Evolutionary conservation across 1,140 invertebrate species (phyloP).

Genomic region (Heliconius nattereri): DNA sequence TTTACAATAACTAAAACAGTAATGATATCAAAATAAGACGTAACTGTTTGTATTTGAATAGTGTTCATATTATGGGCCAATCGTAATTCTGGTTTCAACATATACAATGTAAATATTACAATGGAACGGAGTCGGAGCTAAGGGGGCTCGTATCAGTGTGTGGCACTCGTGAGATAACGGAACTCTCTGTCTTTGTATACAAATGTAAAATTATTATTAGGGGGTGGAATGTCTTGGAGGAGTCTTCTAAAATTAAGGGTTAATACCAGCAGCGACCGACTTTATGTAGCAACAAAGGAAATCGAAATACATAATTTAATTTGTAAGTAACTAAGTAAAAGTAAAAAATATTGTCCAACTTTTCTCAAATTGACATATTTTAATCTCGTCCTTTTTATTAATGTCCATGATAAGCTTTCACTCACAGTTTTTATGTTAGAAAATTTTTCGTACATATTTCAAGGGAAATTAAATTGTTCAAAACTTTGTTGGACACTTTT

Average conservation of each 20-base stretch:
- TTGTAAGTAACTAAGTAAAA: slow-evolving; percentile 14
- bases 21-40: slow-evolving; percentile 33
- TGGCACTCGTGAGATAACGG: slow-evolving; percentile 75
- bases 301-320: slow-evolving; percentile 13
- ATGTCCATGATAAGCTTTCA: slow-evolving; percentile 45
- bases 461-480: slow-evolving; percentile 65
- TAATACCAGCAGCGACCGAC: slow-evolving; percentile 32
- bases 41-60: slow-evolving; percentile 21
- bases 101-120: slow-evolving; percentile 78
- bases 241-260: slow-evolving; percentile 56
- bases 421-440: slow-evolving; percentile 40
- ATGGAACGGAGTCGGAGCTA: slow-evolving; percentile 62
- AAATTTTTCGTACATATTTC: slow-evolving; percentile 66
- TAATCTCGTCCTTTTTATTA: slow-evolving; percentile 43
- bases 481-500: slow-evolving; percentile 64
- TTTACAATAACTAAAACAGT: slow-evolving; percentile 17
- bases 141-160: slow-evolving; percentile 66
- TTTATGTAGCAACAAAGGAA: neutral
- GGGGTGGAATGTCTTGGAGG: slow-evolving; percentile 63
- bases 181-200: slow-evolving; percentile 68
- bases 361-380: slow-evolving; percentile 24
- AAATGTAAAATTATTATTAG: slow-evolving; percentile 77
- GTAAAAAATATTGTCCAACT: slow-evolving; percentile 13
- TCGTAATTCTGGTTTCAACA: slow-evolving; percentile 66
- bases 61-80: slow-evolving; percentile 30